Evolutionary conservation across 2,888 invertebrate genomes (phyloP).

Genomic region (Syritta pipiens): DNA sequence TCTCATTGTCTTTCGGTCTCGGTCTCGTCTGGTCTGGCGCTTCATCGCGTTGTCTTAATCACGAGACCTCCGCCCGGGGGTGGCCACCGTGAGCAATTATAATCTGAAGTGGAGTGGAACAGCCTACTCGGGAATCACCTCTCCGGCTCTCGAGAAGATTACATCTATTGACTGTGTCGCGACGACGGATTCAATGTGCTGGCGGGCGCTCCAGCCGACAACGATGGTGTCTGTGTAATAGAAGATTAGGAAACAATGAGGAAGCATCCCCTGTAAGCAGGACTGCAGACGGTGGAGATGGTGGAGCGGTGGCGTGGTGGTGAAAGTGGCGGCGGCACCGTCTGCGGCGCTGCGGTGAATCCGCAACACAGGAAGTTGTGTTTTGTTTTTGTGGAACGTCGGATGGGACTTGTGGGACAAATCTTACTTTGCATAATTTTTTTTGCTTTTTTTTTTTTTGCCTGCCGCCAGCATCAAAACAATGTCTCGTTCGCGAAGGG

Average conservation of each 20-base stretch:
- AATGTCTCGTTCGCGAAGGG: conserved; percentile 52
- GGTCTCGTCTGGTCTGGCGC: conserved; percentile 55
- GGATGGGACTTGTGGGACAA: conserved; percentile 42
- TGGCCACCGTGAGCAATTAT: conserved; percentile 60
- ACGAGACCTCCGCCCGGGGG: background rate
- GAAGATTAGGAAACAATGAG: conserved; percentile 67
- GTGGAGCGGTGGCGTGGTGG: conserved; percentile 32
- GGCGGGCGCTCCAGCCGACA: conserved; percentile 19
- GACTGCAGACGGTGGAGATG: conserved; percentile 53
- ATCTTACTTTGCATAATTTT: conserved; percentile 61
- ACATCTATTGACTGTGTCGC: conserved; percentile 68
- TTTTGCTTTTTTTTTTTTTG: background rate
- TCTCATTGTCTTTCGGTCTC: conserved; percentile 59
- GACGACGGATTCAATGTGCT: conserved; percentile 62
- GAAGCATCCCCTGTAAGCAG: conserved; percentile 58
- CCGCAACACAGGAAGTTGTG: conserved; percentile 43
- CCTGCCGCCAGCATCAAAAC: conserved; percentile 50
- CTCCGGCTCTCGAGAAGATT: conserved; percentile 62
- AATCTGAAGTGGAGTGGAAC: conserved; percentile 61
- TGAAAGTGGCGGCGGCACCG: conserved; percentile 25
- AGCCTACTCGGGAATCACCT: conserved; percentile 64
- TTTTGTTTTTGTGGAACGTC: conserved; percentile 28
- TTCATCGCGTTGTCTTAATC: conserved; percentile 21
- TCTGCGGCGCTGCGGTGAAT: conserved; percentile 19
- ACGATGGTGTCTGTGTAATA: conserved; percentile 52